Evolutionary conservation across 2,113 vertebrate genomes (phyloP).

Genomic region (Agelaius phoeniceus): DNA sequence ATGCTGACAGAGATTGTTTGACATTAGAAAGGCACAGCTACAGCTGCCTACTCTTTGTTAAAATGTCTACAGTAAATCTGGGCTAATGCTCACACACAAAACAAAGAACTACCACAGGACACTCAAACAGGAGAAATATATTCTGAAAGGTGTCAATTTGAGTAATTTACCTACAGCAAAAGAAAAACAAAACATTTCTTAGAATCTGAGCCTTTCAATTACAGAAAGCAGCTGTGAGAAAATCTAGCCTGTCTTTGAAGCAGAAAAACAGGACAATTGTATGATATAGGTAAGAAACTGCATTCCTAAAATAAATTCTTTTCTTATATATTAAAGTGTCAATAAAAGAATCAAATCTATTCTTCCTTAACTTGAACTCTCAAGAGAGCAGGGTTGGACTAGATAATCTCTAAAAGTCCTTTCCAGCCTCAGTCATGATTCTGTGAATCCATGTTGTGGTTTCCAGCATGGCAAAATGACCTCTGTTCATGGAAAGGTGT

Average conservation of each 20-base stretch:
- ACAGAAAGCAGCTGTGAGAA: background rate
- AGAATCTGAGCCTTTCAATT: slow-evolving; percentile 34
- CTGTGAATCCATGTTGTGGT: background rate
- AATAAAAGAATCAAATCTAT: background rate
- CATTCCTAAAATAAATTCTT: background rate
- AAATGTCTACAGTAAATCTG: slow-evolving; percentile 42
- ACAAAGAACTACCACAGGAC: slow-evolving; percentile 55
- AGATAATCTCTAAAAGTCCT: background rate
- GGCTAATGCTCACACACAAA: slow-evolving; percentile 33
- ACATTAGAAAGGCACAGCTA: slow-evolving; percentile 23
- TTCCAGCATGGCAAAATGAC: background rate
- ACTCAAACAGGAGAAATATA: slow-evolving; percentile 45
- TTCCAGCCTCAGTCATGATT: background rate
- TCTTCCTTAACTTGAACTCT: background rate
- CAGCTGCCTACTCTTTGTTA: slow-evolving; percentile 57
- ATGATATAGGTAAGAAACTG: background rate
- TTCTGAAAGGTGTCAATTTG: slow-evolving; percentile 62
- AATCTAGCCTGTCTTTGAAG: background rate
- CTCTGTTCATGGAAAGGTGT: background rate
- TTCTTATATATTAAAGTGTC: background rate
- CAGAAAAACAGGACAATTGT: background rate
- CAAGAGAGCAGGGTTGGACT: background rate
- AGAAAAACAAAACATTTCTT: slow-evolving; percentile 53
- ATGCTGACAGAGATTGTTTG: slow-evolving; percentile 19
- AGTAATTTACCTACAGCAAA: slow-evolving; percentile 54